phyloP scores from a whole-genome alignment of 2,113 vertebrate species.

The Rafetus swinhoei region DNA sequence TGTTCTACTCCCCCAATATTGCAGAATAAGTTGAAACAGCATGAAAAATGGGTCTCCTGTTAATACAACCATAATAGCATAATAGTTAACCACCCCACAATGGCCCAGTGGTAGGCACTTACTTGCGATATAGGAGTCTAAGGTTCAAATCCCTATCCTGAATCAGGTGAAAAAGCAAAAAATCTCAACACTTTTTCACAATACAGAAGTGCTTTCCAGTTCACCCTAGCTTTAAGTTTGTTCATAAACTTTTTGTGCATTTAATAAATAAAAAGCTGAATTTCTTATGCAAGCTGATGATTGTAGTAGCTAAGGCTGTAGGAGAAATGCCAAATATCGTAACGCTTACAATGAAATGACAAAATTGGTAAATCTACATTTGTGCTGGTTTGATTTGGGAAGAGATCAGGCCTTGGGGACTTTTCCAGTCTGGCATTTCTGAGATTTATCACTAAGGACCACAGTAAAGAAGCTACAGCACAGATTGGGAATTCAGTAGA shows the following conservation, averaged over 20 bases:
- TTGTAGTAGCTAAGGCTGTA: neutral
- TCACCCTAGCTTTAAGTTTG: neutral
- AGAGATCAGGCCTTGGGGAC: neutral
- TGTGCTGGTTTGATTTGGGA: neutral
- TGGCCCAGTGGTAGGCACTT: neutral
- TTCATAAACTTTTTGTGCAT: neutral
- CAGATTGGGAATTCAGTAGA: neutral
- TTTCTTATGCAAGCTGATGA: neutral
- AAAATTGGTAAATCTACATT: neutral
- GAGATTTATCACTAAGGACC: neutral
- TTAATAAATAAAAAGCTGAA: neutral
- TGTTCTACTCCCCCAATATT: accelerated
- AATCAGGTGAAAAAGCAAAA: neutral
- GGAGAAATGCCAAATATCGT: neutral
- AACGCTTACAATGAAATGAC: neutral
- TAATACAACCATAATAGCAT: neutral
- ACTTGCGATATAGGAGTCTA: neutral
- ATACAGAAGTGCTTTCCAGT: neutral
- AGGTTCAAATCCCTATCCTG: neutral
- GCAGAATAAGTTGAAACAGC: neutral
- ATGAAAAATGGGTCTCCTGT: neutral
- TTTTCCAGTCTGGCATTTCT: neutral
- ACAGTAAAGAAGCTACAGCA: neutral
- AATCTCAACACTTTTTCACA: neutral
- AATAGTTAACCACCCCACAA: neutral